These are phyloP conservation scores for Notothenia coriiceps DNA, from an alignment of 2,113 vertebrate species.

Conservation along the genomic window DNA sequence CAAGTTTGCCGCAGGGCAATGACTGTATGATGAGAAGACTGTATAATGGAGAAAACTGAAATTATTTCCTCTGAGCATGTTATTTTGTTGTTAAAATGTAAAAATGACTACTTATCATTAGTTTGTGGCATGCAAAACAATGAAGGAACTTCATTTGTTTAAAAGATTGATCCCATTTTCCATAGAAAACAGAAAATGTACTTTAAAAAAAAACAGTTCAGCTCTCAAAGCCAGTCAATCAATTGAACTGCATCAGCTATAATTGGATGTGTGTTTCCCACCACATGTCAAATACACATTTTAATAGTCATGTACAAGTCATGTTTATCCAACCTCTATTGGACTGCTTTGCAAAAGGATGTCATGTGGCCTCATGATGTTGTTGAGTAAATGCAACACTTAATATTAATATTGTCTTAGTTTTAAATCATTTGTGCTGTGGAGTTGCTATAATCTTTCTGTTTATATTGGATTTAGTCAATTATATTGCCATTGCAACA, in stretches of 20 bases:
- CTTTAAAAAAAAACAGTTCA: conserved; percentile 9
- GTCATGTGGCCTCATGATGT: background rate
- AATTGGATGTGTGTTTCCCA: background rate
- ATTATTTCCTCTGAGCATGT: background rate
- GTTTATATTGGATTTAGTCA: background rate
- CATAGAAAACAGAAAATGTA: conserved; percentile 15
- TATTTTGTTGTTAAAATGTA: background rate
- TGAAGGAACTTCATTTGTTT: conserved; percentile 9
- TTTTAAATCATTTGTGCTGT: too few relatives aligned
- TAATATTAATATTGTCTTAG: background rate
- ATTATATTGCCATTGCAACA: background rate
- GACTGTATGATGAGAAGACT: conserved; percentile 5
- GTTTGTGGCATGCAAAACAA: background rate
- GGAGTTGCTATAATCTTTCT: background rate
- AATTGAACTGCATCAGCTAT: conserved; percentile 1
- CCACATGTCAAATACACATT: background rate
- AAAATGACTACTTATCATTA: background rate
- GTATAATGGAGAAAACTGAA: background rate
- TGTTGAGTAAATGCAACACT: background rate
- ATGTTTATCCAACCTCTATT: background rate
- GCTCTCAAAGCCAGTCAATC: background rate
- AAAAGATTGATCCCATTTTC: conserved; percentile 27
- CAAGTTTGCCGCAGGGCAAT: background rate
- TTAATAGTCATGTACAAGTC: background rate
- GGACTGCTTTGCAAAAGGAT: background rate